Conservation (phyloP, 2,888 invertebrate species). For the Sepiola atlantica region DNA sequence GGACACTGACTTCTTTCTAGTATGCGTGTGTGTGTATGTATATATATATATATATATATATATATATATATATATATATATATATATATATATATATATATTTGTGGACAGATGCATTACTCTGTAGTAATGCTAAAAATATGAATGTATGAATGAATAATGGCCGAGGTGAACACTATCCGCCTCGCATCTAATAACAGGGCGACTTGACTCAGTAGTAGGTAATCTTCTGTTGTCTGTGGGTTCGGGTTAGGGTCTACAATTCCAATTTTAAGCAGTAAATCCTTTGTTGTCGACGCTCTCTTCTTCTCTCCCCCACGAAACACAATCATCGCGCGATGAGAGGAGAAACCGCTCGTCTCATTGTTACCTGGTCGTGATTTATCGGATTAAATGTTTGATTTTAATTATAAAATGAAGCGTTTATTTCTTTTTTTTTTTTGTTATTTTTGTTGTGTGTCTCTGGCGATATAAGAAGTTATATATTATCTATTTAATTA, state of each 20-base stretch:
- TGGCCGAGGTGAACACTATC: neutral
- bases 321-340: too few species aligned
- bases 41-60: neutral
- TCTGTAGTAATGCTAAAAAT: neutral
- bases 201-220: neutral
- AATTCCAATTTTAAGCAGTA: neutral
- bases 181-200: too few species aligned
- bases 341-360: too few species aligned
- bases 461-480: too few species aligned
- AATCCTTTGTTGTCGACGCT: neutral
- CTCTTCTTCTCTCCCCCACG: too few species aligned
- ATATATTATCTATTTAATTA: too few species aligned
- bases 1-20: too few species aligned
- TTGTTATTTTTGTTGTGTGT: too few species aligned
- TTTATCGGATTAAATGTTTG: too few species aligned
- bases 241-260: neutral
- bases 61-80: neutral
- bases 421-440: too few species aligned
- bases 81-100: neutral
- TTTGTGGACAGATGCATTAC: neutral
- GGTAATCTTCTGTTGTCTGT: neutral
- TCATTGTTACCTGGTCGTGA: too few species aligned
- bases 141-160: neutral
- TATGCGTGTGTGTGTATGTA: neutral
- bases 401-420: too few species aligned